phyloP scores from a whole-genome alignment of 2,888 invertebrate genomes.

The Ichneumoninae sp. region DNA sequence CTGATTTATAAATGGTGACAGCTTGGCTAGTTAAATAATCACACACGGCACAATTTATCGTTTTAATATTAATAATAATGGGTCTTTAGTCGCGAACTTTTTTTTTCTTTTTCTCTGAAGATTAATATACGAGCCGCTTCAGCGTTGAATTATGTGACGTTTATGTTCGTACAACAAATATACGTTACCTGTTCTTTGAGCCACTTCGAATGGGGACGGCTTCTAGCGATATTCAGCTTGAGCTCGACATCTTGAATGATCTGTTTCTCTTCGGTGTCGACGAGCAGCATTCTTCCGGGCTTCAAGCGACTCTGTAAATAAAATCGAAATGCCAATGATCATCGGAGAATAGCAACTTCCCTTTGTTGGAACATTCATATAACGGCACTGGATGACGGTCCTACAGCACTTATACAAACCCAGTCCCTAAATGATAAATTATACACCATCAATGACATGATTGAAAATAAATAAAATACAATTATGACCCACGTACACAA shows the following conservation, averaged over 20 bases:
- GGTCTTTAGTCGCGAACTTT: conserved; percentile 50
- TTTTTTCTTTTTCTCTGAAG: conserved; percentile 14
- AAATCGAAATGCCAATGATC: conserved; percentile 77
- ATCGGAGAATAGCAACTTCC: conserved; percentile 72
- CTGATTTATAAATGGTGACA: conserved; percentile 68
- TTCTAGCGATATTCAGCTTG: conserved; percentile 93
- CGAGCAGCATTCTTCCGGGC: conserved; percentile 98
- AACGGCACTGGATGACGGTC: conserved; percentile 81
- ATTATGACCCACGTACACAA: conserved; percentile 70
- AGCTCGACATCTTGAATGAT: conserved; percentile 97
- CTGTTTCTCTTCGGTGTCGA: conserved; percentile 95
- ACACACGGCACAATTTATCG: conserved; percentile 58
- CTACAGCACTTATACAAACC: conserved; percentile 82
- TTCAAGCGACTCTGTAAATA: conserved; percentile 95
- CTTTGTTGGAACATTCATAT: conserved; percentile 73
- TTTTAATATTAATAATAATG: conserved; percentile 53
- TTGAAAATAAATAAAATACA: conserved; percentile 81
- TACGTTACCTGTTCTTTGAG: conserved; percentile 92
- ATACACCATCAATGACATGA: conserved; percentile 80
- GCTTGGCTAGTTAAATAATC: conserved; percentile 59
- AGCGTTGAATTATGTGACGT: conserved; percentile 57
- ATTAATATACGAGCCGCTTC: conserved; percentile 6
- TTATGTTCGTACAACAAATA: neutral
- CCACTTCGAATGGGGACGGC: conserved; percentile 96
- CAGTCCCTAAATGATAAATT: conserved; percentile 81